A percentile compares a stretch with the other conserved stretches of the same genome.
These are phyloP conservation scores for Laticauda colubrina DNA, from an alignment of 2,113 vertebrate species.

Conservation along the genomic window DNA sequence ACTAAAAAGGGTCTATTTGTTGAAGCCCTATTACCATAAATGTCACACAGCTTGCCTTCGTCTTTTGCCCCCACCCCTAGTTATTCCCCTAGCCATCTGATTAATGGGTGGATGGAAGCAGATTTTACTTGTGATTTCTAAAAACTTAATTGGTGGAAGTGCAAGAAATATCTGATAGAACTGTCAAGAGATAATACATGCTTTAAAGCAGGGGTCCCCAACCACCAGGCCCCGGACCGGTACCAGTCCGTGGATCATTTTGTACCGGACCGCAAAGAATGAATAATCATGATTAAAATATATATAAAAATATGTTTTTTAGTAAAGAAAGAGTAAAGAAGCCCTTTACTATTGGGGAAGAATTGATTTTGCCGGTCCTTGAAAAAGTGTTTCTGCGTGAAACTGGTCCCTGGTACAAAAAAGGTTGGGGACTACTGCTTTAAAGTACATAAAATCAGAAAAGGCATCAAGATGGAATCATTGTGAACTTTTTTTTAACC, in stretches of 20 bases:
- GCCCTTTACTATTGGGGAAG: no score
- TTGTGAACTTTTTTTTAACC: slow-evolving; percentile 23
- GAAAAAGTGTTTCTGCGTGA: no score
- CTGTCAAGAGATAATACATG: slow-evolving; percentile 64
- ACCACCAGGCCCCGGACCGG: no score
- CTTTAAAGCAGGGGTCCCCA: slow-evolving; percentile 42
- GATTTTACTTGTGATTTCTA: slow-evolving; percentile 63
- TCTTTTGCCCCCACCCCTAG: slow-evolving; percentile 44
- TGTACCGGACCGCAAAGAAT: no score
- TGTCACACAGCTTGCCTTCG: slow-evolving; percentile 44
- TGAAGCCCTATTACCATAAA: slow-evolving; percentile 69
- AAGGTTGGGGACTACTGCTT: slow-evolving; percentile 30
- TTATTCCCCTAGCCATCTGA: slow-evolving; percentile 61
- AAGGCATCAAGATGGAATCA: slow-evolving; percentile 33
- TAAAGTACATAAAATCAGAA: slow-evolving; percentile 61
- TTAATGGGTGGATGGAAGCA: slow-evolving; percentile 59
- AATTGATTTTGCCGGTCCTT: no score
- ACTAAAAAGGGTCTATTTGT: slow-evolving; percentile 56
- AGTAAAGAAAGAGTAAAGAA: no score
- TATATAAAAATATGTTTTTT: no score
- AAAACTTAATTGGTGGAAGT: slow-evolving; percentile 65
- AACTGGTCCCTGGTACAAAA: no score
- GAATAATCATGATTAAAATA: no score
- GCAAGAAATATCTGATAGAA: slow-evolving; percentile 65
- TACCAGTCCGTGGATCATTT: no score